Conservation (phyloP, 2,113 vertebrate species). For the Ramphastos sulfuratus region DNA sequence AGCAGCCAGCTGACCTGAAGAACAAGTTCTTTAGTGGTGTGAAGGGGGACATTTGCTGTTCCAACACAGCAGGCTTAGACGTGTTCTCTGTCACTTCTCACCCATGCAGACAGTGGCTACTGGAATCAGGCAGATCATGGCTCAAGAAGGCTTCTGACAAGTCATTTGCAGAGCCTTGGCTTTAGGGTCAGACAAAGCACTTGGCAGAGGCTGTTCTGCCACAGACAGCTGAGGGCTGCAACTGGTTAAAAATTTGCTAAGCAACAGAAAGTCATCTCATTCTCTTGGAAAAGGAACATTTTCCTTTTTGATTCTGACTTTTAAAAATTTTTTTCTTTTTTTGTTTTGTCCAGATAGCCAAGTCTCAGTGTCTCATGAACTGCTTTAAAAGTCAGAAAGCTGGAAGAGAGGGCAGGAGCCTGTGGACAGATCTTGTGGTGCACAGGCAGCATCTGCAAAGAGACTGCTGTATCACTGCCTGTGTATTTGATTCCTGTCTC, state of each 20-base stretch:
- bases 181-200: background rate
- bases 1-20: background rate
- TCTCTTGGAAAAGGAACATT: background rate
- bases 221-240: background rate
- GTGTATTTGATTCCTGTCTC: background rate
- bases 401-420: background rate
- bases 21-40: background rate
- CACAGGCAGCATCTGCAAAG: background rate
- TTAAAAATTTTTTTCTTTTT: background rate
- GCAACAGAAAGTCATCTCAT: constrained; percentile 28
- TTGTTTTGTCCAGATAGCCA: background rate
- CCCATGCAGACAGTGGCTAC: background rate
- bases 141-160: background rate
- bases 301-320: background rate
- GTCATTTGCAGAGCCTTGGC: background rate
- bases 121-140: accelerated
- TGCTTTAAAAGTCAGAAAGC: background rate
- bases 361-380: background rate
- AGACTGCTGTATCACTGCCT: background rate
- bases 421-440: background rate
- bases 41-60: background rate
- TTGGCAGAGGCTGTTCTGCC: background rate
- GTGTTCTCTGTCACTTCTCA: background rate
- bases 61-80: too few relatives aligned
- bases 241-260: constrained; percentile 55